Evolutionary conservation across 2,113 vertebrate species (phyloP), one percentile per base, ranked within the genome.

Genomic region (Terrapene triunguis): DNA sequence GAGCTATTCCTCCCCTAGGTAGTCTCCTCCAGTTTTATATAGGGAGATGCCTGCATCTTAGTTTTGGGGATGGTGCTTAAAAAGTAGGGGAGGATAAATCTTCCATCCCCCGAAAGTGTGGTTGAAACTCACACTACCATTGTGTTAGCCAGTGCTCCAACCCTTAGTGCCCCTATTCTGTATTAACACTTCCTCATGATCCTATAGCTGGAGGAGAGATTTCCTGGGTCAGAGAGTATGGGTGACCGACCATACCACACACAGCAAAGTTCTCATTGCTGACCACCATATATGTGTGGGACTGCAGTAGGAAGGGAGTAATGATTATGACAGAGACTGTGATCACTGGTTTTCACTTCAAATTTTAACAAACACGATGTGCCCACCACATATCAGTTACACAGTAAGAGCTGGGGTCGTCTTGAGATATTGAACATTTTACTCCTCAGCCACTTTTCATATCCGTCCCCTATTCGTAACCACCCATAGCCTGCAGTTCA

Each of bases 191-290:
- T n/a, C 84, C 92, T 44, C 21, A 10, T 5, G 44, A 55, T 53
- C 65, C 17, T 1, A 0, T 80, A 65, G 17, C 53, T 12, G 12
- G 35, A 78, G 54, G 25, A 54, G n/a, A 78, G 51, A 79, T 69
- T 81, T 89, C 42, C 47, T 50, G 47, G 88, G 89, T 94, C 86
- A 74, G 89, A 87, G 54, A 29, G 16, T 80, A 44, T 55, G 85
- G 82, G 80, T 89, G 84, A 92, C 89, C 19, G 3, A 21, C 51
- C 51, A 53, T 53, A 53, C 6, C 51, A 53, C 19, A 21, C 19
- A 53, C 51, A 21, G 44, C 11, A 59, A n/a, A 80, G 54, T 94
- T 65, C 84, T 90, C 1, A 82, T 84, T 90, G 89, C 44, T 51
- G 10, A 72, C 42, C 80, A 9, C 55, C 92, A 47, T 32, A 25